Evolutionary conservation across 2,113 vertebrate genomes (phyloP), one percentile per base, ranked within the genome.

Genomic region (Lipotes vexillifer): DNA sequence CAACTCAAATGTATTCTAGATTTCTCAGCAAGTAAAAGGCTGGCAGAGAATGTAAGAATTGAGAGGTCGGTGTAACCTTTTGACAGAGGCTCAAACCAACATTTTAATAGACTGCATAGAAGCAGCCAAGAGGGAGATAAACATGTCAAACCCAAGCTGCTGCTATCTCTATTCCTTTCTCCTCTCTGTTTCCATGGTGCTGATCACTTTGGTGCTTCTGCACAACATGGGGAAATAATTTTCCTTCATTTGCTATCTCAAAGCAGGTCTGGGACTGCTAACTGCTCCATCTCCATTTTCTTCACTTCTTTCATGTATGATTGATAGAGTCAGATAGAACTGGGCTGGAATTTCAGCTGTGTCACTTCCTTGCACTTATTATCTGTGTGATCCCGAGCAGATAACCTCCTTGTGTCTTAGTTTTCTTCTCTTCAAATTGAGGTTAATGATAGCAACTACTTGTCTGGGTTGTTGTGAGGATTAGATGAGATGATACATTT

Each of bases 51-150:
- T 59, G 44, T 31, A 68, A 81, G 71, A 93, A 89, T 59, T 88
- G 88, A 90, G 93, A 97, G 77, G 77, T 97, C 77, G 82, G 46
- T 36, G 8, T 68, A 97, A 96, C 80, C 81, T 94, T 93, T 90
- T 44, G n/a, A 94, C 25, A 97, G 87, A 95, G 46, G 46, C 23
- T 88, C 65, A 92, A 95, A 92, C 65, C 33, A 85, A 88, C 66
- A 96, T 90, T 94, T 90, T 95, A 97, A 96, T 63, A 61, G 88
- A 84, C 44, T 92, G n/a, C 41, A 88, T 13, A 36, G 68, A 91
- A 72, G 55, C 31, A 90, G 85, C 65, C 75, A 93, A 97, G 52
- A 97, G 31, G 46, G 77, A 95, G 71, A 95, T 72, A 86, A 96
- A 88, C 66, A 63, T 20, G 15, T 95, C 82, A 96, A 71, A 94